These are phyloP conservation scores for Mormyrus proboscirostris DNA, from an alignment of 2,797 vertebrate genomes.

Conservation along the genomic window DNA sequence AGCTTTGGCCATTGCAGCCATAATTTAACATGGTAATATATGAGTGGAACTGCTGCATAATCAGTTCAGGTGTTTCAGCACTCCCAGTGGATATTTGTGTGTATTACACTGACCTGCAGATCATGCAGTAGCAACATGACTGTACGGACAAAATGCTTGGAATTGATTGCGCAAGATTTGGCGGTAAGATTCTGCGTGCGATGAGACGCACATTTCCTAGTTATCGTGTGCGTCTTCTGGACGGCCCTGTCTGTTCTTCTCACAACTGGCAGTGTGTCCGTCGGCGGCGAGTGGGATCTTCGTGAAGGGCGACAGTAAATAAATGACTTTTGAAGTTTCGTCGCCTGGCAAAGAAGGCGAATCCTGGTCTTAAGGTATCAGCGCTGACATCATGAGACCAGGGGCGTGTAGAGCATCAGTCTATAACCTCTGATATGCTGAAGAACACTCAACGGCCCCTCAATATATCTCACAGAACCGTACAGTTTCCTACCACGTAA, in stretches of 20 bases:
- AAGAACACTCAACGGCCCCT: constrained; percentile 14
- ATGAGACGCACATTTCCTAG: not conserved
- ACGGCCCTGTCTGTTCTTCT: not conserved
- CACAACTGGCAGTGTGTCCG: not conserved
- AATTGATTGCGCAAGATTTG: not conserved
- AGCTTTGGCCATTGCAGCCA: not conserved
- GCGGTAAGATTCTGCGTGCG: not conserved
- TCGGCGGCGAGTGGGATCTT: not conserved
- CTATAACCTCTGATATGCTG: constrained; percentile 5
- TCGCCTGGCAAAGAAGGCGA: constrained; percentile 2
- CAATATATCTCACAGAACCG: not conserved
- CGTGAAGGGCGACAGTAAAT: not conserved
- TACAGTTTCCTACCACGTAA: not conserved
- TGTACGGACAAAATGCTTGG: not conserved
- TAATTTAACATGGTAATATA: not conserved
- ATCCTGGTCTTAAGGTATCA: constrained; percentile 19
- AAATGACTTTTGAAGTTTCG: not conserved
- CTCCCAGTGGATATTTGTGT: not conserved
- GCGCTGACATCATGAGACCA: constrained; percentile 21
- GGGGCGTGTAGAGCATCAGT: constrained; percentile 8
- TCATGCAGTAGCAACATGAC: not conserved
- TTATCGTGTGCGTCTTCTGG: not conserved
- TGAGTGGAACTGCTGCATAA: not conserved
- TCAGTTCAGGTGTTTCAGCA: not conserved
- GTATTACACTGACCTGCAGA: not conserved